Evolutionary conservation across 1,140 invertebrate genomes (phyloP), one percentile per base, ranked within the genome.

Genomic region (Zaprionus camerounensis): DNA sequence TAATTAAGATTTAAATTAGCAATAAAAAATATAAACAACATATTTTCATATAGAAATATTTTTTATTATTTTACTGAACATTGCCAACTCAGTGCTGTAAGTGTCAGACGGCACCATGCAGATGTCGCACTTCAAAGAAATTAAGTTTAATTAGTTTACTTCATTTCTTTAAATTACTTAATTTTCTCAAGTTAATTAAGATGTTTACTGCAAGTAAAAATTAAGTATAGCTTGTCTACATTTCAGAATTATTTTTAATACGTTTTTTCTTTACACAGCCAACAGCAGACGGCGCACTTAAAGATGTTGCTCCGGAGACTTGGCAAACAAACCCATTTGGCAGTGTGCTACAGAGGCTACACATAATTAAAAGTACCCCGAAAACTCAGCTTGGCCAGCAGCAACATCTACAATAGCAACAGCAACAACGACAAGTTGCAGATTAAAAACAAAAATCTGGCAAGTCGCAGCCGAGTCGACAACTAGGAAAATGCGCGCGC

Each of bases 371-470:
- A 77, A 73, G 56, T 63, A 67, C 24, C 57, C 70, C 41, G 41
- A 38, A 76, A 46, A 49, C 72, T 69, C 51, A 63, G 28, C 58
- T 46, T 51, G 66, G 15, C 28, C 57, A 53, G 34, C 49, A 15
- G 15, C 68, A 31, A 36, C 31, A 75, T 17, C 51, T 69, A 62
- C 20, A 46, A 13, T 20, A 38, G 17, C 41, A 26, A 62, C 15
- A n/a, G n/a, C n/a, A 57, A 28, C 44, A 55, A 63, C 9, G 64
- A 62, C 17, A 51, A 62, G 62, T 72, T 31, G 59, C 74, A 76
- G 69, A 76, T 76, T 76, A 76, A 76, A 76, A 76, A 76, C 74
- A 72, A 76, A 76, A 76, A 76, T 76, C 74, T 72, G 74, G 74
- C 74, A 72, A 67, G 56, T 71, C 26, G 59, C 31, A 75, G 56